phyloP scores from a whole-genome alignment of 2,888 invertebrate species.

The Minunthozetes semirufus region DNA sequence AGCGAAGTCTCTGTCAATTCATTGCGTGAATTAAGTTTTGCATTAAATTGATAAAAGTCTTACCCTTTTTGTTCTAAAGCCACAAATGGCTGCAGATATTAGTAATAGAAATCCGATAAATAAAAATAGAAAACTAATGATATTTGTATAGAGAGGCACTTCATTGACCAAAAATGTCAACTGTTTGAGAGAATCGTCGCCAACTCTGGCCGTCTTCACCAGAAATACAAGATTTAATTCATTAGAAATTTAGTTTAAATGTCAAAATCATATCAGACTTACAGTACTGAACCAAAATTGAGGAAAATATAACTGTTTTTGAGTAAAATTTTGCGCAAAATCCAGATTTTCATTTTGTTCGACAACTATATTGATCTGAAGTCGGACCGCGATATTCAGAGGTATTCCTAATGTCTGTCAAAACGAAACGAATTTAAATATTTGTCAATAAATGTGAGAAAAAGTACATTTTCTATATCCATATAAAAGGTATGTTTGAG shows the following conservation, averaged over 20 bases:
- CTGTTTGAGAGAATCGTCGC: not conserved
- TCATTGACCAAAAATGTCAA: conserved; percentile 21
- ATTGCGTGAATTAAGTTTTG: not conserved
- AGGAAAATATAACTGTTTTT: conserved; percentile 31
- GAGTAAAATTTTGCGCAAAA: conserved; percentile 24
- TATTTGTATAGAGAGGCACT: conserved; percentile 21
- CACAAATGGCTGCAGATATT: not conserved
- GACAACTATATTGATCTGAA: conserved; percentile 41
- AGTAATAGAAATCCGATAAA: not conserved
- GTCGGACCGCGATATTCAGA: conserved; percentile 39
- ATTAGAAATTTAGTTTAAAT: not conserved
- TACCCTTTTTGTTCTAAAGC: not conserved
- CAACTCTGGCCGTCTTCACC: conserved; percentile 1
- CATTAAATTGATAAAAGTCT: not conserved
- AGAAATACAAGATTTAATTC: not conserved
- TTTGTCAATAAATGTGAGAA: not conserved
- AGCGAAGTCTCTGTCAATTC: not conserved
- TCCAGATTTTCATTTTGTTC: conserved; percentile 25
- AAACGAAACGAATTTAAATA: not conserved
- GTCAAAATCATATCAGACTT: conserved; percentile 6
- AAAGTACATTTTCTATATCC: conserved; percentile 41
- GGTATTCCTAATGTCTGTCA: conserved; percentile 41
- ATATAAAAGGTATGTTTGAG: conserved; percentile 40
- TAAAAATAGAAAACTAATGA: not conserved
- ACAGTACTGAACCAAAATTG: conserved; percentile 35